Percentiles rank a stretch among this genome's conserved stretches.
Evolutionary conservation across 2,888 invertebrate species (phyloP).

Genomic region (Latrodectus elegans): DNA sequence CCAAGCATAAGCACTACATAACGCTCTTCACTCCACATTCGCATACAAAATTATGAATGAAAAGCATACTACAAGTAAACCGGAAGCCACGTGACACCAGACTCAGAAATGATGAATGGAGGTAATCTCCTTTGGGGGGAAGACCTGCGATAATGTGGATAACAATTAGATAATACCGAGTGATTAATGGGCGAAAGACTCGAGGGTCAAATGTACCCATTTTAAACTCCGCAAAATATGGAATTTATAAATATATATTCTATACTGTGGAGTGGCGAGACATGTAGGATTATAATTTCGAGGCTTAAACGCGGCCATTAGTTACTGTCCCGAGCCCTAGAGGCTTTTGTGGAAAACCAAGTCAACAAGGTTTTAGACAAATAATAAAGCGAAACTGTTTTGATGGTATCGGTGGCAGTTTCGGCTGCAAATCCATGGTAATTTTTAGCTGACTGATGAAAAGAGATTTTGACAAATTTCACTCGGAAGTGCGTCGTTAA

Average conservation of each 20-base stretch:
- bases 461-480: neutral
- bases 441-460: conserved; percentile 11
- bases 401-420: conserved; percentile 3
- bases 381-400: conserved; percentile 16
- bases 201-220: conserved; percentile 51
- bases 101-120: conserved; percentile 56
- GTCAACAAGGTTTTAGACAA: conserved; percentile 23
- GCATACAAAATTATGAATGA: conserved; percentile 39
- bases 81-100: conserved; percentile 60
- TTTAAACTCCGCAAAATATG: conserved; percentile 57
- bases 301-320: conserved; percentile 19
- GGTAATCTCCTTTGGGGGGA: conserved; percentile 52
- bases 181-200: conserved; percentile 51
- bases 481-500: neutral
- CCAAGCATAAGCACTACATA: conserved; percentile 41
- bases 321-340: conserved; percentile 35
- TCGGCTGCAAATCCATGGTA: conserved; percentile 22
- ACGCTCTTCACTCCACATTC: conserved; percentile 8
- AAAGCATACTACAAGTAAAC: conserved; percentile 15
- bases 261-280: conserved; percentile 19
- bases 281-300: conserved; percentile 50
- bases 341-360: conserved; percentile 21
- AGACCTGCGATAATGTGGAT: conserved; percentile 57
- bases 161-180: conserved; percentile 66
- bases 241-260: conserved; percentile 41